phyloP scores from a whole-genome alignment of 2,888 invertebrate genomes.

The Heliconius aoede region DNA sequence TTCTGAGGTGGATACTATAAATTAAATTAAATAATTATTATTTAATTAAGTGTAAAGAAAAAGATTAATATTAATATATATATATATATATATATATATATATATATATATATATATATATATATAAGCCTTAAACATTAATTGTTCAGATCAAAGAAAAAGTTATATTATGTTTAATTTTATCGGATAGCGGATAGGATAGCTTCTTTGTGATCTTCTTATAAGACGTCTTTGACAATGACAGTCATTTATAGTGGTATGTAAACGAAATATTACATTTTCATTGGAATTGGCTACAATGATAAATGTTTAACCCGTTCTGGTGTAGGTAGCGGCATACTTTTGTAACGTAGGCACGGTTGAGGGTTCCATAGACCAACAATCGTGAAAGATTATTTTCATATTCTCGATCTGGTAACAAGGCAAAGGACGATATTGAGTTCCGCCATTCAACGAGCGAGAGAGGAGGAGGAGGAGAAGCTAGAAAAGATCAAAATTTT shows the following conservation, averaged over 20 bases:
- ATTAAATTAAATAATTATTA: conserved; percentile 27
- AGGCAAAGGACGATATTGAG: not conserved
- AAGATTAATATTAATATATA: no score
- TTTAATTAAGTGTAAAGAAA: not conserved
- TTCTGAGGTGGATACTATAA: conserved; percentile 11
- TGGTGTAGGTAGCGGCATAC: no score
- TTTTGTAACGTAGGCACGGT: no score
- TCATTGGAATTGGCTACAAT: not conserved
- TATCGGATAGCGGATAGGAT: no score
- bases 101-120: no score
- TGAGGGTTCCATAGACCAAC: no score
- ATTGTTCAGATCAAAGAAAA: not conserved
- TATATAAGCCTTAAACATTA: not conserved
- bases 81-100: no score
- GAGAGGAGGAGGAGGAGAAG: no score
- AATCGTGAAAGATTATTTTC: no score
- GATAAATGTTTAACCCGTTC: not conserved
- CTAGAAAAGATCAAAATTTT: not conserved
- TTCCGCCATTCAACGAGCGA: not conserved
- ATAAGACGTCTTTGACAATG: not conserved
- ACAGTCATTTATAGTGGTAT: not conserved
- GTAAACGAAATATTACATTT: not conserved
- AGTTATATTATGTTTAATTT: not conserved
- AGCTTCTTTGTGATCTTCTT: not conserved
- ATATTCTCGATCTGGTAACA: not conserved